Evolutionary conservation across 1,140 invertebrate genomes (phyloP).

Genomic region (Ips nitidus): DNA sequence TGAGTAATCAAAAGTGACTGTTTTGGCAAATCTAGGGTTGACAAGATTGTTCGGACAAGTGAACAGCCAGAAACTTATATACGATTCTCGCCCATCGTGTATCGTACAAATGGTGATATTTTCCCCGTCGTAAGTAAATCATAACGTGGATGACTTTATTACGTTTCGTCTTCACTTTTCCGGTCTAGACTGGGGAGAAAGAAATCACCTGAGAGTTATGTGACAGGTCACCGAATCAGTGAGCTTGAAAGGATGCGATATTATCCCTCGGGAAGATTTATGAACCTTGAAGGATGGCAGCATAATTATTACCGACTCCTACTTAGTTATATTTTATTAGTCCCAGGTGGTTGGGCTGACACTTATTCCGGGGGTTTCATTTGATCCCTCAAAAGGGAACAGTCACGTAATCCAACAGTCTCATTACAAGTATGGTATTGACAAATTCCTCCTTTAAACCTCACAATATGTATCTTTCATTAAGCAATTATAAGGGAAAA

Average conservation of each 20-base stretch:
- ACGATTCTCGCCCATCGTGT: too few species aligned
- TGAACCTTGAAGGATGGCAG: conserved; percentile 23
- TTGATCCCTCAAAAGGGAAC: too few species aligned
- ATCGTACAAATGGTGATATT: too few species aligned
- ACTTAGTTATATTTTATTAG: conserved; percentile 34
- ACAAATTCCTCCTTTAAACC: too few species aligned
- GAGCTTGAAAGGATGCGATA: conserved; percentile 33
- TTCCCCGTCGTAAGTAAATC: not conserved
- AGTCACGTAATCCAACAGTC: too few species aligned
- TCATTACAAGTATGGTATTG: too few species aligned
- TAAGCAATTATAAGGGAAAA: too few species aligned
- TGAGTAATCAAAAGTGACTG: too few species aligned
- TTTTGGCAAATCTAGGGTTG: too few species aligned
- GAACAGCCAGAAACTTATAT: too few species aligned
- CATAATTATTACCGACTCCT: conserved; percentile 28
- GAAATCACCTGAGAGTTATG: conserved; percentile 31
- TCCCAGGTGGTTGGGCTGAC: conserved; percentile 6
- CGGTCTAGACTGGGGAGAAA: not conserved
- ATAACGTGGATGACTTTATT: conserved; percentile 13
- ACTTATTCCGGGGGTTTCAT: not conserved
- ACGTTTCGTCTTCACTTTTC: conserved; percentile 13
- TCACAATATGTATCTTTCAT: too few species aligned
- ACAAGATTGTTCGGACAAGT: too few species aligned
- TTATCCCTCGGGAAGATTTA: conserved; percentile 30
- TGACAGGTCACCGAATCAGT: conserved; percentile 30